These are phyloP conservation scores for Drosophila affinis DNA, from an alignment of 2,888 invertebrate species.

Conservation along the genomic window DNA sequence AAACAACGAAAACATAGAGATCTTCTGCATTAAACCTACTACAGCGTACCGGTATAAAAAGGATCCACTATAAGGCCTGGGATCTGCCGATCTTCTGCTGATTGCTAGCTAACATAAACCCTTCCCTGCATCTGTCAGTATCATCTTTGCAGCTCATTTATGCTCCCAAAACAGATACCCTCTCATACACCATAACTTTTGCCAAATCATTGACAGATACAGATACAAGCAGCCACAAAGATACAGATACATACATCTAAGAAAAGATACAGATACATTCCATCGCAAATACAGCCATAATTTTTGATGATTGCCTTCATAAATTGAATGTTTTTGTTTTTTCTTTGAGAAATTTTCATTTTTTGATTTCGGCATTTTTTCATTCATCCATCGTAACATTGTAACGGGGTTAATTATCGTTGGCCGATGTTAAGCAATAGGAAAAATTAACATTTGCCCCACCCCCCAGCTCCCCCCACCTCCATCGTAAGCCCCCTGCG, in stretches of 20 bases:
- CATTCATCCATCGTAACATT: slow-evolving; percentile 52
- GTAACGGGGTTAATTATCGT: slow-evolving; percentile 75
- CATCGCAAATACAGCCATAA: background rate
- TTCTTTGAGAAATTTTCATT: slow-evolving; percentile 20
- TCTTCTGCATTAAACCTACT: no score
- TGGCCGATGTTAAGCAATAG: slow-evolving; percentile 64
- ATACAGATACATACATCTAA: background rate
- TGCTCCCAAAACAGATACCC: background rate
- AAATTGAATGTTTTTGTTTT: slow-evolving; percentile 20
- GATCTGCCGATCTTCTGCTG: no score
- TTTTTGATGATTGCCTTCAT: slow-evolving; percentile 37
- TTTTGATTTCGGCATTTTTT: slow-evolving; percentile 48
- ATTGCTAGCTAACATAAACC: background rate
- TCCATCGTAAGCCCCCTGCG: no score
- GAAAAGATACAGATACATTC: background rate
- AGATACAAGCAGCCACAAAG: background rate
- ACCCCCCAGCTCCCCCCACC: background rate
- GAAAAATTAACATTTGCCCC: slow-evolving; percentile 68
- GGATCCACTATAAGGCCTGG: no score
- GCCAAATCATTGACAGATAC: slow-evolving; percentile 22
- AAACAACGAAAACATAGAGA: no score
- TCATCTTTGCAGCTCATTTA: background rate
- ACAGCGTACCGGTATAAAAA: no score
- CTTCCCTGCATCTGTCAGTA: no score
- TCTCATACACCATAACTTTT: background rate